These are phyloP conservation scores for Zaprionus kolodkinae DNA, from an alignment of 1,140 invertebrate genomes.

Conservation along the genomic window DNA sequence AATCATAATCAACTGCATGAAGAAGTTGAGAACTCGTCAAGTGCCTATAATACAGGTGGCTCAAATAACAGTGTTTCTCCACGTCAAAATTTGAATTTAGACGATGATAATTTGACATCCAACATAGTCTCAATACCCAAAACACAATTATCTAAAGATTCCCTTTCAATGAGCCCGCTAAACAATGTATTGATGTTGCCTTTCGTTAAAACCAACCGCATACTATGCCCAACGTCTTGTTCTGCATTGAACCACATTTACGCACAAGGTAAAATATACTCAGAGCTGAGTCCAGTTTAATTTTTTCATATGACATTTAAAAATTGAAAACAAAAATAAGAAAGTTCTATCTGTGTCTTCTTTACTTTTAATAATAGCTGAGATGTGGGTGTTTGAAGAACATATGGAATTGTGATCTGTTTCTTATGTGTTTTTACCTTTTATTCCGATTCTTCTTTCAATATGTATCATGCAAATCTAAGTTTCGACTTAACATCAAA, in stretches of 20 bases:
- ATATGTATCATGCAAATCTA: too few species aligned
- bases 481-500: too few species aligned
- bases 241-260: conserved; percentile 12
- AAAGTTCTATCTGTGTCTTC: too few species aligned
- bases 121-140: background rate
- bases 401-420: too few species aligned
- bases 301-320: too few species aligned
- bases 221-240: conserved; percentile 45
- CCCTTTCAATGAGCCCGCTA: conserved; percentile 31
- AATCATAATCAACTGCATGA: conserved; percentile 72
- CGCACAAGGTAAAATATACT: conserved; percentile 23
- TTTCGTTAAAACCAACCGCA: conserved; percentile 55
- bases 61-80: conserved; percentile 89
- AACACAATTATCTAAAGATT: conserved; percentile 30
- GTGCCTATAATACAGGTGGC: conserved; percentile 92
- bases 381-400: too few species aligned
- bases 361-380: too few species aligned
- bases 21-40: conserved; percentile 88
- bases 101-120: conserved; percentile 23
- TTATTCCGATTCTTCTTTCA: too few species aligned
- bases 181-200: conserved; percentile 57
- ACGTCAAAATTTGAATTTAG: conserved; percentile 47
- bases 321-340: too few species aligned
- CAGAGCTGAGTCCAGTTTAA: too few species aligned
- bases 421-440: too few species aligned